These are phyloP conservation scores for Temnothorax ravouxi DNA, from an alignment of 2,888 invertebrate genomes.

Conservation along the genomic window DNA sequence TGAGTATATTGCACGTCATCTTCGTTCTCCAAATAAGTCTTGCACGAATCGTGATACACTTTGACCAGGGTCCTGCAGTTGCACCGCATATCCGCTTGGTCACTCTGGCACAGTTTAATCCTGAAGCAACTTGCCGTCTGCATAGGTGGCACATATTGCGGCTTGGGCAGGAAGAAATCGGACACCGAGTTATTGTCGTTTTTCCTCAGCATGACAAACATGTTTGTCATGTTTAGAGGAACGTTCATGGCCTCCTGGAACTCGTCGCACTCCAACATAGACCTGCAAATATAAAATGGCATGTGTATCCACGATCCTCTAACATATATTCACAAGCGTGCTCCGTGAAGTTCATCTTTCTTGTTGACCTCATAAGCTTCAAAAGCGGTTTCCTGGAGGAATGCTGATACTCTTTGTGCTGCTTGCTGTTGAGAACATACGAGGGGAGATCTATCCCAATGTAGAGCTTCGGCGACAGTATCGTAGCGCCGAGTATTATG, in stretches of 20 bases:
- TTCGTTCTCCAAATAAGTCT: constrained; percentile 42
- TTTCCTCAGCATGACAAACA: constrained; percentile 84
- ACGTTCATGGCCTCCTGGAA: constrained; percentile 82
- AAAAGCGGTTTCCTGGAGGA: constrained; percentile 82
- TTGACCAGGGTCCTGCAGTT: constrained; percentile 78
- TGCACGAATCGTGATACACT: constrained; percentile 78
- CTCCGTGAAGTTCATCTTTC: background rate
- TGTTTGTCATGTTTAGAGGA: constrained; percentile 83
- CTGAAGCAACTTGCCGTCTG: constrained; percentile 74
- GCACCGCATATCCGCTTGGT: constrained; percentile 66
- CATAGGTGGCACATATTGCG: constrained; percentile 77
- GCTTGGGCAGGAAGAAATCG: constrained; percentile 83
- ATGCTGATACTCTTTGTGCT: constrained; percentile 82
- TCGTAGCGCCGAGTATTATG: constrained; percentile 84
- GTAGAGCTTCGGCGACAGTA: constrained; percentile 83
- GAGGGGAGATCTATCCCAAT: constrained; percentile 81
- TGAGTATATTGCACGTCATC: constrained; percentile 51
- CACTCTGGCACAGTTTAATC: constrained; percentile 78
- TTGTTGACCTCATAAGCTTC: constrained; percentile 83
- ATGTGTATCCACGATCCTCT: background rate
- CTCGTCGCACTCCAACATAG: constrained; percentile 81
- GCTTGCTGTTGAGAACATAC: constrained; percentile 79
- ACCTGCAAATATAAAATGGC: constrained; percentile 73
- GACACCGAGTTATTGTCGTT: constrained; percentile 79
- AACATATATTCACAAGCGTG: background rate